These are phyloP conservation scores for Coracias cyanogaster DNA, from an alignment of 2,797 vertebrate species.

Conservation along the genomic window DNA sequence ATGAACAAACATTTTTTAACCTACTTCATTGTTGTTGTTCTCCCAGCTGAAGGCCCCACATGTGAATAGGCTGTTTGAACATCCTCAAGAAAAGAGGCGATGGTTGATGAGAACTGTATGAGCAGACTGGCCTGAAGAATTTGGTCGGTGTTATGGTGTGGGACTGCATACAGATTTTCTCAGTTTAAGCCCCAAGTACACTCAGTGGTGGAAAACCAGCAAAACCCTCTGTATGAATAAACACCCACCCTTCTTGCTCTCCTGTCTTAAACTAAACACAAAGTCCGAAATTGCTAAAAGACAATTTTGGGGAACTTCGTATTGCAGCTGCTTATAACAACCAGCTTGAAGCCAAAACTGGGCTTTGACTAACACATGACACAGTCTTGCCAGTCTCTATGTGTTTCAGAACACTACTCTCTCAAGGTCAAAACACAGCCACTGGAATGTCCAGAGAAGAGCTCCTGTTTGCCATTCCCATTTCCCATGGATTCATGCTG, in stretches of 20 bases:
- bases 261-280: neutral
- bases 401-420: neutral
- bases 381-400: neutral
- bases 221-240: neutral
- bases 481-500: neutral
- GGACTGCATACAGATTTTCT: neutral
- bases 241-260: neutral
- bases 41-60: neutral
- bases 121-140: neutral
- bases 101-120: neutral
- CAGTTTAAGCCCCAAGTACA: neutral
- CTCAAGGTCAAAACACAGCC: neutral
- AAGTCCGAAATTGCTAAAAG: neutral
- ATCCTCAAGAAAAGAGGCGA: neutral
- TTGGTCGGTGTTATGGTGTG: neutral
- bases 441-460: neutral
- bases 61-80: neutral
- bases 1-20: constrained; percentile 9
- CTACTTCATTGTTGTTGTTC: neutral
- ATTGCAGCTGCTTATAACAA: neutral
- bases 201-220: neutral
- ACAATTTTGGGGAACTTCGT: neutral
- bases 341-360: neutral
- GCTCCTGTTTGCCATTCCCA: neutral
- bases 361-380: neutral